phyloP scores from a whole-genome alignment of 2,888 invertebrate species.

The Drosophila trichaetosa region DNA sequence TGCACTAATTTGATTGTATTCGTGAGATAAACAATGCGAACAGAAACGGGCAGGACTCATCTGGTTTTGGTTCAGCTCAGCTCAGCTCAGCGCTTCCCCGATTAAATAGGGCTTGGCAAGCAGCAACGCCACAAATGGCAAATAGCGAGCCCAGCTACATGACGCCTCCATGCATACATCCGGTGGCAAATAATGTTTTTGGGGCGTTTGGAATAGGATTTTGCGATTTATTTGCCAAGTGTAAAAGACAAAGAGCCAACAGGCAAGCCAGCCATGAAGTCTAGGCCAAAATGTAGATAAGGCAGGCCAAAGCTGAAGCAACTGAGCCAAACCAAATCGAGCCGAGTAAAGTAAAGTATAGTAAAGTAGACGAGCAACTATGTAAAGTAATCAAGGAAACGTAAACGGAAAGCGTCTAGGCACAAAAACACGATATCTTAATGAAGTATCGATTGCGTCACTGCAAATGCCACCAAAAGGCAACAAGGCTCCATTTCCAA shows the following conservation, averaged over 20 bases:
- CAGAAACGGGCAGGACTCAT: slow-evolving; percentile 38
- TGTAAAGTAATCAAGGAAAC: slow-evolving; percentile 83
- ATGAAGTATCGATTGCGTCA: slow-evolving; percentile 77
- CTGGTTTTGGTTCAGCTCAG: slow-evolving; percentile 24
- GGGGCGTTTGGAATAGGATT: slow-evolving; percentile 65
- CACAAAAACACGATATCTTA: slow-evolving; percentile 81
- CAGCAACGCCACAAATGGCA: slow-evolving; percentile 23
- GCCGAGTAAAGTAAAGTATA: slow-evolving; percentile 21
- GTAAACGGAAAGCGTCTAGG: slow-evolving; percentile 82
- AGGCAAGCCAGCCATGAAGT: slow-evolving; percentile 40
- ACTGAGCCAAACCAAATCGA: slow-evolving; percentile 47
- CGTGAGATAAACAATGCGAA: slow-evolving; percentile 71
- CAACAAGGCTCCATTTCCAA: slow-evolving; percentile 29
- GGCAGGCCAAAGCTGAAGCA: slow-evolving; percentile 45
- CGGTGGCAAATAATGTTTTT: slow-evolving; percentile 75
- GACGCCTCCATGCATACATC: slow-evolving; percentile 71
- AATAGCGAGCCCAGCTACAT: slow-evolving; percentile 43
- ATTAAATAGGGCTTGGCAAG: slow-evolving; percentile 38
- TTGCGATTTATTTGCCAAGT: slow-evolving; percentile 78
- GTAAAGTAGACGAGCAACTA: slow-evolving; percentile 58
- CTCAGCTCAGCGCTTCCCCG: slow-evolving; percentile 15
- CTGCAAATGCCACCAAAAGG: slow-evolving; percentile 56
- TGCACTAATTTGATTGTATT: slow-evolving; percentile 81
- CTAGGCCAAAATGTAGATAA: slow-evolving; percentile 69
- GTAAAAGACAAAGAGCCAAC: slow-evolving; percentile 70